Conservation (phyloP, 2,113 vertebrate genomes). For the Zapornia atra region DNA sequence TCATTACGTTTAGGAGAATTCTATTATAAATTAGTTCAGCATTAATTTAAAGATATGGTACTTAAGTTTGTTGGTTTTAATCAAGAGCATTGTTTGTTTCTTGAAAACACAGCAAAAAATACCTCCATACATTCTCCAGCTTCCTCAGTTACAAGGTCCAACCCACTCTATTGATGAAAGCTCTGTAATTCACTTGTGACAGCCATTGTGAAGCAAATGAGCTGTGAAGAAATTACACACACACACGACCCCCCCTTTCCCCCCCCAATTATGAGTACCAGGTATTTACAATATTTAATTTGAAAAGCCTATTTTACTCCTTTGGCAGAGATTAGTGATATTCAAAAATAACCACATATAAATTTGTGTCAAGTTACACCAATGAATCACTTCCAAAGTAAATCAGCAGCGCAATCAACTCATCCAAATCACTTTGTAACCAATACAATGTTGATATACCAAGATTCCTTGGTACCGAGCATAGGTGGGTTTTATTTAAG, state of each 20-base stretch:
- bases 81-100: not conserved
- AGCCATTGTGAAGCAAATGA: conserved; percentile 55
- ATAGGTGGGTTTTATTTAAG: not conserved
- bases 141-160: not conserved
- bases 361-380: not conserved
- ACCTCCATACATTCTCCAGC: not conserved
- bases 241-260: too few species aligned
- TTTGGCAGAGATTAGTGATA: not conserved
- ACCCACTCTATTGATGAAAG: not conserved
- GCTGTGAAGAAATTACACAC: conserved; percentile 11
- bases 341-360: not conserved
- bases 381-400: not conserved
- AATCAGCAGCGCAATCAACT: not conserved
- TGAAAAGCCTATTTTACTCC: not conserved
- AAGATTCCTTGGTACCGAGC: not conserved
- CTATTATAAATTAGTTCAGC: not conserved
- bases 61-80: not conserved
- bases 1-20: not conserved
- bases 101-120: not conserved
- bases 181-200: conserved; percentile 9
- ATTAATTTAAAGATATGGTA: not conserved
- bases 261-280: not conserved
- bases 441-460: not conserved
- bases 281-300: conserved; percentile 28
- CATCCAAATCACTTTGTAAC: not conserved